Percentiles rank a stretch among this genome's conserved stretches.
Evolutionary conservation across 2,113 vertebrate species (phyloP).

Genomic region (Raja brachyura): DNA sequence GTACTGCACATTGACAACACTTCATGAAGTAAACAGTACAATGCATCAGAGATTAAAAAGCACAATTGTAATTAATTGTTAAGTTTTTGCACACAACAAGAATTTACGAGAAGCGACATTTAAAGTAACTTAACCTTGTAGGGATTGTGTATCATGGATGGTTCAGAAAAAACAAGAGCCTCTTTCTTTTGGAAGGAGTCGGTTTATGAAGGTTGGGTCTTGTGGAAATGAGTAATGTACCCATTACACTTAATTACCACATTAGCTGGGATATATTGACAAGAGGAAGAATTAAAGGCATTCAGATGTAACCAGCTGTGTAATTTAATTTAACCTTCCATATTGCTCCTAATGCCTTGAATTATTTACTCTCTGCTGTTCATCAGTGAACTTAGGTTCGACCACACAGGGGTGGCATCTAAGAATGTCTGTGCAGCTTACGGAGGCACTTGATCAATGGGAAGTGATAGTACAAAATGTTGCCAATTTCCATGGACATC

Average conservation of each 20-base stretch:
- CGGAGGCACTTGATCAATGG: not conserved
- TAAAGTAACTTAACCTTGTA: not conserved
- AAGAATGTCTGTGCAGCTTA: not conserved
- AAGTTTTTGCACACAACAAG: not conserved
- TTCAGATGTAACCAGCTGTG: conserved; percentile 41
- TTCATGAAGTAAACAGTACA: not conserved
- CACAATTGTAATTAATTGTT: not conserved
- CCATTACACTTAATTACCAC: conserved; percentile 39
- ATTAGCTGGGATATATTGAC: conserved; percentile 36
- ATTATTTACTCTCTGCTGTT: conserved; percentile 37
- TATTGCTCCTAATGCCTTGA: conserved; percentile 27
- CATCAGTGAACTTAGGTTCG: conserved; percentile 32
- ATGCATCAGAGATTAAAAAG: not conserved
- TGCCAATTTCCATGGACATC: not conserved
- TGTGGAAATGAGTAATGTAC: conserved; percentile 14
- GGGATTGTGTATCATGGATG: not conserved
- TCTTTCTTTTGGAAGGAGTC: conserved; percentile 24
- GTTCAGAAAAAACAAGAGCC: not conserved
- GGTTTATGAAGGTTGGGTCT: not conserved
- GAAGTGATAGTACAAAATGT: not conserved
- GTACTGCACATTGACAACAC: not conserved
- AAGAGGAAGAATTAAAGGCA: conserved; percentile 38
- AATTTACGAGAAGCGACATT: conserved; percentile 30
- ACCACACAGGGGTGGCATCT: conserved; percentile 34
- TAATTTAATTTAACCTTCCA: conserved; percentile 41